Percentiles rank a stretch among this genome's conserved stretches.
phyloP scores from a whole-genome alignment of 2,113 vertebrate species.

The Atherinomorus stipes region DNA sequence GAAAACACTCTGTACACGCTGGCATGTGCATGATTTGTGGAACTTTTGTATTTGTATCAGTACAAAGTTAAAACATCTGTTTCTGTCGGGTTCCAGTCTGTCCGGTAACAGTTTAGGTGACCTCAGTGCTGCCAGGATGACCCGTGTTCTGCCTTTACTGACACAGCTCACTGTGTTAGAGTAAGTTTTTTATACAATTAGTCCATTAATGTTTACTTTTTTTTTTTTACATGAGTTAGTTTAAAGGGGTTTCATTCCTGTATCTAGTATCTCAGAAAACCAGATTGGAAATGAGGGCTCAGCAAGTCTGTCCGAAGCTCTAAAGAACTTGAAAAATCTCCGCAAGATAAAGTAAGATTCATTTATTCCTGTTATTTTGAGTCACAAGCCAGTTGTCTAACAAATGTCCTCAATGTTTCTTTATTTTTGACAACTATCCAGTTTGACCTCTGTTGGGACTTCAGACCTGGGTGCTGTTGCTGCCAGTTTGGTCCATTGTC shows the following conservation, averaged over 20 bases:
- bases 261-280: conserved; percentile 88
- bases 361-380: neutral
- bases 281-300: conserved; percentile 72
- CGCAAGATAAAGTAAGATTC: conserved; percentile 86
- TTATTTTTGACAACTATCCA: conserved; percentile 32
- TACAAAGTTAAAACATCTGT: neutral
- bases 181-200: conserved; percentile 78
- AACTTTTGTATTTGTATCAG: neutral
- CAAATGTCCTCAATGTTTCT: neutral
- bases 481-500: conserved; percentile 81
- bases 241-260: neutral
- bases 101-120: conserved; percentile 82
- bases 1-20: too few relatives aligned
- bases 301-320: conserved; percentile 68
- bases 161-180: conserved; percentile 80
- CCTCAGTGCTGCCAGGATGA: conserved; percentile 77
- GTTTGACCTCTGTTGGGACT: conserved; percentile 78
- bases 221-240: neutral
- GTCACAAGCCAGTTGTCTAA: neutral
- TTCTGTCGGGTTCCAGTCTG: conserved; percentile 79
- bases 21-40: neutral
- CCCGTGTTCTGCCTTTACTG: conserved; percentile 75
- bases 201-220: neutral
- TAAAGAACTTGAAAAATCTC: conserved; percentile 78
- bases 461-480: conserved; percentile 72